Conservation (phyloP, 2,888 invertebrate species). For the Eupithecia insigniata region DNA sequence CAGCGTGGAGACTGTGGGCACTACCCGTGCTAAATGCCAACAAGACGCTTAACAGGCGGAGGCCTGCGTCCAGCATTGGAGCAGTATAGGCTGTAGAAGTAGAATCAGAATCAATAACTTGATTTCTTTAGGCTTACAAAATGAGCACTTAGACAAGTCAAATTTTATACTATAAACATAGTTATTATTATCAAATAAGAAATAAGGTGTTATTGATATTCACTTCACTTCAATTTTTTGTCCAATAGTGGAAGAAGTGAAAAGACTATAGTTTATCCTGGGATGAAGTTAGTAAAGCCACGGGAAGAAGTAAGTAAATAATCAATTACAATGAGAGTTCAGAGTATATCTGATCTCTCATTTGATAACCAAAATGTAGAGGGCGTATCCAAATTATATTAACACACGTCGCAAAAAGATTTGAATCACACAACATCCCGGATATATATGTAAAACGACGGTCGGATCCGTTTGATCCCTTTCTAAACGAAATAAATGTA, state of each 20-base stretch:
- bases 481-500: slow-evolving; percentile 17
- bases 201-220: too few relatives aligned
- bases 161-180: too few relatives aligned
- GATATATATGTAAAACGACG: slow-evolving; percentile 31
- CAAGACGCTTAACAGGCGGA: too few relatives aligned
- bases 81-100: too few relatives aligned
- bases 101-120: too few relatives aligned
- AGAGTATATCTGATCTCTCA: neutral
- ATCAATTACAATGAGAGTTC: neutral
- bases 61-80: too few relatives aligned
- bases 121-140: too few relatives aligned
- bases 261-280: neutral
- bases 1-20: too few relatives aligned
- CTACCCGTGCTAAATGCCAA: too few relatives aligned
- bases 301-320: neutral
- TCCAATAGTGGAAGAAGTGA: neutral
- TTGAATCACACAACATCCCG: slow-evolving; percentile 19
- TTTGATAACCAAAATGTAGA: neutral
- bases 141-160: too few relatives aligned
- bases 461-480: slow-evolving; percentile 36
- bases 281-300: neutral
- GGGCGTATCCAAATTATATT: neutral
- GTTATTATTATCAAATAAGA: too few relatives aligned
- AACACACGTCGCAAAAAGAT: neutral
- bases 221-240: too few relatives aligned